Evolutionary conservation across 2,797 vertebrate species (phyloP).

Genomic region (Valencia hispanica): DNA sequence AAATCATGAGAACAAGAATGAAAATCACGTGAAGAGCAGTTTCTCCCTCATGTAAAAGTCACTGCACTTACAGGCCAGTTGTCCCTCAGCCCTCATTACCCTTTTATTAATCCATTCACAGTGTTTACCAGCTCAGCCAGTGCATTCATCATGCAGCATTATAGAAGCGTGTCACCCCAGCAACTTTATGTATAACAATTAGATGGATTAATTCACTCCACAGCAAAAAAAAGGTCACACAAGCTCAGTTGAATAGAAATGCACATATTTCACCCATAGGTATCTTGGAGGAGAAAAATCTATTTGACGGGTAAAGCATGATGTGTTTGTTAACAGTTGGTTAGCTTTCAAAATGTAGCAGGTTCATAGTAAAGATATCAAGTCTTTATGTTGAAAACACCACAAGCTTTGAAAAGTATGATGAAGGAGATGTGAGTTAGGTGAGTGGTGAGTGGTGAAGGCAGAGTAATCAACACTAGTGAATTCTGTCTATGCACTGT

Average conservation of each 20-base stretch:
- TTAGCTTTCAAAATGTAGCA: background rate
- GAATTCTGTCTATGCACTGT: background rate
- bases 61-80: background rate
- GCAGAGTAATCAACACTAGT: background rate
- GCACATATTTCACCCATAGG: background rate
- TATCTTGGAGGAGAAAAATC: background rate
- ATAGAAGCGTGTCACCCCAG: background rate
- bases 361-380: background rate
- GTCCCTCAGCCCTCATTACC: slow-evolving; percentile 5
- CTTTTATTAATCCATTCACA: background rate
- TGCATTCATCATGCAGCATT: slow-evolving; percentile 5
- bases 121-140: background rate
- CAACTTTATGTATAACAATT: background rate
- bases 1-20: background rate
- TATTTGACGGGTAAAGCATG: background rate
- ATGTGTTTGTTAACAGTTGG: background rate
- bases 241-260: background rate
- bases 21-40: background rate
- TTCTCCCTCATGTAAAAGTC: background rate
- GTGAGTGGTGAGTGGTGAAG: background rate
- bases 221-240: background rate
- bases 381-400: background rate
- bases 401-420: background rate
- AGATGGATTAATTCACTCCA: background rate
- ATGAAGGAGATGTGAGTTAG: background rate